phyloP scores from a whole-genome alignment of 2,797 vertebrate species.

The Naso thynnoides region DNA sequence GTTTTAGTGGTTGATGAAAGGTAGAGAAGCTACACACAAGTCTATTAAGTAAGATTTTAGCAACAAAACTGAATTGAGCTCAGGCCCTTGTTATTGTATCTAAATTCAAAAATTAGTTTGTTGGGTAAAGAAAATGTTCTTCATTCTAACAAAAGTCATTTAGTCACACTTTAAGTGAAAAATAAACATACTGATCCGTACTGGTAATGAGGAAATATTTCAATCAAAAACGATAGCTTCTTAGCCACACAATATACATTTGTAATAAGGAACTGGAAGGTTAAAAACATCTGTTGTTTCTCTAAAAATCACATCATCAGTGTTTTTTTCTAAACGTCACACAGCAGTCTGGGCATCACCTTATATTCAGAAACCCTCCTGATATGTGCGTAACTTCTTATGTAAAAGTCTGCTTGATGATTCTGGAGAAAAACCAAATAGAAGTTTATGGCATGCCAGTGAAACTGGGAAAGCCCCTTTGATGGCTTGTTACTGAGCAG shows the following conservation, averaged over 20 bases:
- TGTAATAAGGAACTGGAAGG: too few species aligned
- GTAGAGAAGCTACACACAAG: too few species aligned
- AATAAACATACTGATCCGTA: too few species aligned
- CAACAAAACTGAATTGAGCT: not conserved
- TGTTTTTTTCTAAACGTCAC: conserved; percentile 3
- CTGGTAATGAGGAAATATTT: too few species aligned
- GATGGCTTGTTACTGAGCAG: conserved; percentile 37
- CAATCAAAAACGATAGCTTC: too few species aligned
- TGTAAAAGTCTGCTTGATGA: not conserved
- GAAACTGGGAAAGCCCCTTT: conserved; percentile 72
- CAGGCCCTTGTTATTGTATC: not conserved
- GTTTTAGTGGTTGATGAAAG: too few species aligned
- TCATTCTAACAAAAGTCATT: not conserved
- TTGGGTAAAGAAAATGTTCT: not conserved
- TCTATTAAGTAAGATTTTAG: not conserved
- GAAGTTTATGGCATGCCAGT: conserved; percentile 3
- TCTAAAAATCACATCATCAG: not conserved
- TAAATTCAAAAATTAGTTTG: not conserved
- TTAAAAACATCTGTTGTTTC: not conserved
- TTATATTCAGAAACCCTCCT: not conserved
- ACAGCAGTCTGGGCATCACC: not conserved
- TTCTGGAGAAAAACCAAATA: conserved; percentile 49
- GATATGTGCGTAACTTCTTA: not conserved
- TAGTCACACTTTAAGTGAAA: not conserved
- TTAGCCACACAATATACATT: too few species aligned